Percentiles rank a stretch among this genome's conserved stretches.
Conservation (phyloP, 2,888 invertebrate species). For the Polyommatus icarus region DNA sequence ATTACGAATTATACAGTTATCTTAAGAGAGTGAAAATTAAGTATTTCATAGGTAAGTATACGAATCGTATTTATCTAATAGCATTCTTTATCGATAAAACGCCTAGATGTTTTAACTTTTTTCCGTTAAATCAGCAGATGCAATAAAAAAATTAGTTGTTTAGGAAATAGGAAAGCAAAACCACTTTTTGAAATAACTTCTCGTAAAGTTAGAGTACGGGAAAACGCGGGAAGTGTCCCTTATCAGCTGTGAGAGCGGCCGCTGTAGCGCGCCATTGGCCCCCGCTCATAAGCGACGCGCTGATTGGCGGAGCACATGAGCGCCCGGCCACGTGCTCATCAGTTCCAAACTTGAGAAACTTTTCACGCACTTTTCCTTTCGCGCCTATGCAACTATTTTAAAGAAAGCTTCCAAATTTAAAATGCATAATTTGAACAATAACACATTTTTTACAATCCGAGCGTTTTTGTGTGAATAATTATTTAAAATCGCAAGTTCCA, state of each 20-base stretch:
- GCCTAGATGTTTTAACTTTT: background rate
- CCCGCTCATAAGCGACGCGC: slow-evolving; percentile 67
- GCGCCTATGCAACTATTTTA: background rate
- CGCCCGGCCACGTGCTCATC: slow-evolving; percentile 77
- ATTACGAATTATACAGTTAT: too few species aligned
- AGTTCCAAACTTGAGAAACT: slow-evolving; percentile 67
- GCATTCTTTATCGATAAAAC: background rate
- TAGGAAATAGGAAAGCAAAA: background rate
- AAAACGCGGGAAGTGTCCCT: slow-evolving; percentile 53
- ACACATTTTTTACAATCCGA: background rate
- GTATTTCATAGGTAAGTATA: background rate
- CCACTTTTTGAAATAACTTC: background rate
- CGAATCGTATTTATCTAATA: background rate
- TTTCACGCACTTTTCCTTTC: slow-evolving; percentile 51
- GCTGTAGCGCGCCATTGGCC: slow-evolving; percentile 73
- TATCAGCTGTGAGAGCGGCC: slow-evolving; percentile 70
- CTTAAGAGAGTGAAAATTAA: background rate
- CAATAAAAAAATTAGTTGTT: background rate
- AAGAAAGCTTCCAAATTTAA: background rate
- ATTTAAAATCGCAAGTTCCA: background rate
- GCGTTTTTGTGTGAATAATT: background rate
- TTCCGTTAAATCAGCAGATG: background rate
- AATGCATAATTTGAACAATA: background rate
- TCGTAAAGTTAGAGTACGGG: background rate
- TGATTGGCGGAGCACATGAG: slow-evolving; percentile 65